phyloP scores from a whole-genome alignment of 2,888 invertebrate genomes.

The Drosophila picticornis region DNA sequence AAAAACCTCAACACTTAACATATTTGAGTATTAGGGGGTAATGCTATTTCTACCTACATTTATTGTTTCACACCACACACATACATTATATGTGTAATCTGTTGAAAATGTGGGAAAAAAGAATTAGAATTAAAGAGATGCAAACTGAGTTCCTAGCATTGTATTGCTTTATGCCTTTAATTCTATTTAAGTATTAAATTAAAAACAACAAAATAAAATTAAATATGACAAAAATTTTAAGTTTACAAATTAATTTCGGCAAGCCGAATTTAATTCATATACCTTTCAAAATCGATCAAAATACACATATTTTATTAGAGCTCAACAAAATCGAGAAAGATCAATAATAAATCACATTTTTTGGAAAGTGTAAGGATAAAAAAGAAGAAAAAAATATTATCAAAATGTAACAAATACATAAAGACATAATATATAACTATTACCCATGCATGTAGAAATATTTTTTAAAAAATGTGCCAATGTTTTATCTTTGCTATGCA shows the following conservation, averaged over 20 bases:
- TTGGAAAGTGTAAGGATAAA: constrained; percentile 1
- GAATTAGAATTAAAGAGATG: constrained; percentile 64
- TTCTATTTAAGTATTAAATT: constrained; percentile 57
- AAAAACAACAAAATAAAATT: constrained; percentile 17
- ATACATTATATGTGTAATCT: constrained; percentile 2
- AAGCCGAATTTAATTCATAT: constrained; percentile 26
- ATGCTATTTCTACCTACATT: background rate
- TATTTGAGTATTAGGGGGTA: background rate
- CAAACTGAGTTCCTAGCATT: constrained; percentile 80
- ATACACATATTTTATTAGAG: background rate
- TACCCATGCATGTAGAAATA: constrained; percentile 9
- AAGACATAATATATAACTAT: background rate
- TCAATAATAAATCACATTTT: background rate
- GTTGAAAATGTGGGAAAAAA: constrained; percentile 8
- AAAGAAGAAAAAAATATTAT: background rate
- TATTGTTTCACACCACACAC: background rate
- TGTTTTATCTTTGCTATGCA: constrained; percentile 31
- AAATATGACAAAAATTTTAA: background rate
- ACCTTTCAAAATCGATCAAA: constrained; percentile 8
- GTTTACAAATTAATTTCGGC: constrained; percentile 34
- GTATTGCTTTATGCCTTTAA: constrained; percentile 76
- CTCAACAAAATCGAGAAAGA: constrained; percentile 1
- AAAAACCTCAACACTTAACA: background rate
- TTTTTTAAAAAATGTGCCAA: constrained; percentile 44
- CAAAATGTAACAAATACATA: constrained; percentile 5